Percentiles rank a stretch among this genome's conserved stretches.
Evolutionary conservation across 2,113 vertebrate genomes (phyloP).

Genomic region (Tachuris rubrigastra): DNA sequence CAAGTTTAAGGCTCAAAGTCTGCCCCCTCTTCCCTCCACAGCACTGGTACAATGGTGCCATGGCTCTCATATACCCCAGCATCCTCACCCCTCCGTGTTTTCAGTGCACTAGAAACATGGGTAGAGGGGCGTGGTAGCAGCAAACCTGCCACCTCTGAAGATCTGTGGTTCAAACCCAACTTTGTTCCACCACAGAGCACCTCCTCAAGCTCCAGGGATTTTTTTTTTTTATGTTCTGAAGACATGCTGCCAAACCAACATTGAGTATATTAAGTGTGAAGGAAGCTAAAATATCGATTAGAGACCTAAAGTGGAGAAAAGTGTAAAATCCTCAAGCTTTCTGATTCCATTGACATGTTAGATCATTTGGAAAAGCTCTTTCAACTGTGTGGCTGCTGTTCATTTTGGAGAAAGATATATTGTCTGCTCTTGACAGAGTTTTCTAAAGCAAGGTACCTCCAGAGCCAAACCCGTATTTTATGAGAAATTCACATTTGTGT

Average conservation of each 20-base stretch:
- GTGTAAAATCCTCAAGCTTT: constrained; percentile 10
- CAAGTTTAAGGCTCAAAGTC: not conserved
- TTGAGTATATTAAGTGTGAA: not conserved
- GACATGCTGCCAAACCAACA: not conserved
- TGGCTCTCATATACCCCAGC: not conserved
- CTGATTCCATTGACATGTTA: not conserved
- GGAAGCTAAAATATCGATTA: constrained; percentile 26
- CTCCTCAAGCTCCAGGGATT: not conserved
- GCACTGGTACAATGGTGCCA: not conserved
- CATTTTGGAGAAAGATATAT: constrained; percentile 62
- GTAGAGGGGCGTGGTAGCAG: not conserved
- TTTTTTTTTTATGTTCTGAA: not conserved
- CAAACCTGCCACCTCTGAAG: not conserved
- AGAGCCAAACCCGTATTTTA: constrained; percentile 68
- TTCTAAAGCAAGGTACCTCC: constrained; percentile 72
- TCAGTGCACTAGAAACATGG: not conserved
- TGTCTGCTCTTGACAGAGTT: constrained; percentile 68
- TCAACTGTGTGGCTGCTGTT: constrained; percentile 18
- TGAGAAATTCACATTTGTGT: constrained; percentile 77
- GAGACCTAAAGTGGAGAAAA: not conserved
- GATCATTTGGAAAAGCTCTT: constrained; percentile 15
- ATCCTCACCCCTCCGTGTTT: not conserved
- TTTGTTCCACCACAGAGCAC: not conserved
- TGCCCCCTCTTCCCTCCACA: not conserved
- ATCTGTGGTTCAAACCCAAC: not conserved